phyloP scores from a whole-genome alignment of 1,140 invertebrate genomes.

The Steinernema khuongi region DNA sequence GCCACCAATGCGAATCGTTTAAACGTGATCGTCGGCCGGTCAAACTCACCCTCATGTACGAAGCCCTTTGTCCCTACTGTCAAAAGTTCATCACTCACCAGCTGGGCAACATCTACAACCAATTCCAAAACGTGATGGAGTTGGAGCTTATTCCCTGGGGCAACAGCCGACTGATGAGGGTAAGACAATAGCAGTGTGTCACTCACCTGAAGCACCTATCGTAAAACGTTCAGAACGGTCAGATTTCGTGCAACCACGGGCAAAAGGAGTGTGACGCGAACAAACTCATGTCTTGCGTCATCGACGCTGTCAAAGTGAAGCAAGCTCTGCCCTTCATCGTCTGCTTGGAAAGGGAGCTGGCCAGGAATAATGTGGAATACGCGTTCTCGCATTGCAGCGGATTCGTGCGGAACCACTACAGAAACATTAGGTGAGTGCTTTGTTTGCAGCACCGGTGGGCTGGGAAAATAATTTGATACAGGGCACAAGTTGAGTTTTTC shows the following conservation, averaged over 20 bases:
- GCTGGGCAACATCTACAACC: constrained; percentile 46
- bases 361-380: constrained; percentile 37
- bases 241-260: constrained; percentile 57
- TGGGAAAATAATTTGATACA: not conserved
- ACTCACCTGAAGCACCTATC: not conserved
- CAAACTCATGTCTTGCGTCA: constrained; percentile 53
- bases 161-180: constrained; percentile 48
- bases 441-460: not conserved
- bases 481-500: not conserved
- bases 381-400: constrained; percentile 48
- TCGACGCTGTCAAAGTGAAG: constrained; percentile 48
- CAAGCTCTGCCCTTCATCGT: constrained; percentile 52
- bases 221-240: constrained; percentile 45
- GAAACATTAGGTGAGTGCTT: constrained; percentile 46
- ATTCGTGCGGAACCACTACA: constrained; percentile 51
- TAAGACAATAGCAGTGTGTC: constrained; percentile 18
- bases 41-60: constrained; percentile 56
- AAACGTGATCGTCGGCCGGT: constrained; percentile 38
- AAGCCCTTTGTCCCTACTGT: constrained; percentile 57
- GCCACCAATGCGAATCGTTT: constrained; percentile 49
- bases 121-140: constrained; percentile 46
- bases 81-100: constrained; percentile 57
- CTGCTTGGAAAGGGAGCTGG: constrained; percentile 50
- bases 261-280: constrained; percentile 58
- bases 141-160: constrained; percentile 56